Base-by-base conservation (phyloP, 2,797 vertebrate genomes). In the Sebastolobus altivelis region DNA sequence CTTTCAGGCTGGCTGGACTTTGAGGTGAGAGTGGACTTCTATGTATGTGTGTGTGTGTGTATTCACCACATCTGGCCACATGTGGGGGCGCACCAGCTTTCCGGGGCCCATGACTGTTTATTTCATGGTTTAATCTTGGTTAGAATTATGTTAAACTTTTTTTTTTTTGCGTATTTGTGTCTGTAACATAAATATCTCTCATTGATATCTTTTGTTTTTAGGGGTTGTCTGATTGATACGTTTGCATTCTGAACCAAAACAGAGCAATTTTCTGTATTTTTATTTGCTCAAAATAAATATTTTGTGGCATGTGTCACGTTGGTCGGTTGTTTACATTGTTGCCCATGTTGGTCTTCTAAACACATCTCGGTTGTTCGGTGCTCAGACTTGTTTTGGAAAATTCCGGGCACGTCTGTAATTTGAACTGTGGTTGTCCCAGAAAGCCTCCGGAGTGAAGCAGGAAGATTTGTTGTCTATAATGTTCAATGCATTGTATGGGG, bases 371-470 rank as follows among this genome's bases (percentile, higher is more conserved):
- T 84, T 79, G 82, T 84, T 87, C 27, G 29, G 60, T 38, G 83
- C 87, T 86, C 79, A 60, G 85, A 87, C 90, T 90, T 91, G 92
- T 93, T 90, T 90, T 94, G 90, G 90, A 94, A 91, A 92, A 93
- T 91, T 88, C 89, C 25, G 25, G 76, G 77, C 91, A 87, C 73
- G 86, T 89, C 81, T 92, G 83, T 92, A 88, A 93, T 93, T 90
- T 91, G 81, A 87, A 70, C 85, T 84, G 85, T 78, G 92, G 90
- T 83, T 76, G 77, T 82, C 77, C 75, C 80, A 65, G 84, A 73
- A 69, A 77, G 77, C 49, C 71, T 84, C 66, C 35, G 75, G 72
- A 78, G 75, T 61, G 66, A 66, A 81, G 76, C 22, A 61, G 60
- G 69, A 70, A 75, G 54, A 77, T 54, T 67, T 56, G 58, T 75